phyloP scores from a whole-genome alignment of 2,888 invertebrate genomes.

The Eretmocerus hayati region DNA sequence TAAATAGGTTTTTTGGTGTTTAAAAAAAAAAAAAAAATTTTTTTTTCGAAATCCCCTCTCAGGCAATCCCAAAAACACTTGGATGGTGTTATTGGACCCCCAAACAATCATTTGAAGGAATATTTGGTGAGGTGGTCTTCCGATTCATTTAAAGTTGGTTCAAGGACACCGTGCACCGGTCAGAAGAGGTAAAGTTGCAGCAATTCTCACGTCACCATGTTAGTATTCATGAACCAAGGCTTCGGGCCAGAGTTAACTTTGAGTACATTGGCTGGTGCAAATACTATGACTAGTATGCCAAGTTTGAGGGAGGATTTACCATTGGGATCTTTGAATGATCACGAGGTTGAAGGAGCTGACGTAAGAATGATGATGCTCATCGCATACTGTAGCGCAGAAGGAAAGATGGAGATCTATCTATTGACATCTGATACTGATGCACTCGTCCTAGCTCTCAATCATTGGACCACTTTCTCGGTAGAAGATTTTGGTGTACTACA shows the following conservation, averaged over 20 bases:
- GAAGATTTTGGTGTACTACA: not conserved
- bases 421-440: constrained; percentile 10
- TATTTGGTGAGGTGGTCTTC: too few species aligned
- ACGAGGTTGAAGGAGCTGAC: constrained; percentile 13
- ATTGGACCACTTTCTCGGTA: constrained; percentile 5
- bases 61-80: too few species aligned
- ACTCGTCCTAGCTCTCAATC: constrained; percentile 8
- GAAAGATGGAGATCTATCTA: constrained; percentile 3
- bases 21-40: too few species aligned
- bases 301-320: not conserved
- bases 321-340: not conserved
- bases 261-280: not conserved
- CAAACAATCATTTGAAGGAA: too few species aligned
- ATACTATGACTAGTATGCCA: not conserved
- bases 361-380: constrained; percentile 7
- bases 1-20: too few species aligned
- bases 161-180: too few species aligned
- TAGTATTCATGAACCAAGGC: not conserved
- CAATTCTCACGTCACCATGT: not conserved
- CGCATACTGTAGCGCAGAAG: constrained; percentile 1
- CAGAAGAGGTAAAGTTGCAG: constrained; percentile 3
- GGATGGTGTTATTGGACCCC: too few species aligned
- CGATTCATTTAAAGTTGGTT: too few species aligned
- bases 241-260: not conserved
- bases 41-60: too few species aligned